Evolutionary conservation across 2,888 invertebrate species (phyloP), one percentile per base, ranked within the genome.

Genomic region (Campoplex capitator): DNA sequence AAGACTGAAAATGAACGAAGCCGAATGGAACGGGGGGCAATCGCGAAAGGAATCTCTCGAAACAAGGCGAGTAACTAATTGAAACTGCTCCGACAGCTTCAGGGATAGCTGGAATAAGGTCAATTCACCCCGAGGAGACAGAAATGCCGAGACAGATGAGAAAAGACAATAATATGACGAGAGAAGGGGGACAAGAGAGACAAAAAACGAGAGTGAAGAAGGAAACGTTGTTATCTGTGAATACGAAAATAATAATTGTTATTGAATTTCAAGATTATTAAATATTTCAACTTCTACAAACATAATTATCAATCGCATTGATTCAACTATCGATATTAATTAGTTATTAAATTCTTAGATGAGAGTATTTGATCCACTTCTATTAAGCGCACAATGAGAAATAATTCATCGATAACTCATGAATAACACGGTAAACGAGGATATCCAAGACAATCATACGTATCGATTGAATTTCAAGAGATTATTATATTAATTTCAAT

Each of bases 41-140:
- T 83, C 73, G 80, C 67, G 82, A 73, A 45, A 23, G 56, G 58
- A 77, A 84, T 82, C 85, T 87, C 82, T 85, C 85, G 87, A 85
- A 85, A 77, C 85, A 87, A 83, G 87, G 58, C 77, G 73, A 85
- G 85, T 85, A 85, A 82, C 85, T 87, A 85, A 87, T 85, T 87
- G 85, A 83, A 85, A 82, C 84, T 77, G 82, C 56, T 58, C 75
- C 81, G 84, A 84, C 78, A 82, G 84, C 71, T 84, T 42, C 70
- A 75, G 73, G 73, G 56, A 83, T 80, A 56, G 70, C 75, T 87
- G 70, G 81, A 82, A 82, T 84, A 82, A 78, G 78, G 84, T 87
- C 82, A 87, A 84, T 82, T 82, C 68, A 75, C 35, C 56, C 58
- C 32, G 68, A 68, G 56, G 65, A 73, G 51, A 80, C 32, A 45